Evolutionary conservation across 2,888 invertebrate genomes (phyloP), one percentile per base, ranked within the genome.

Genomic region (Lathronympha strigana): DNA sequence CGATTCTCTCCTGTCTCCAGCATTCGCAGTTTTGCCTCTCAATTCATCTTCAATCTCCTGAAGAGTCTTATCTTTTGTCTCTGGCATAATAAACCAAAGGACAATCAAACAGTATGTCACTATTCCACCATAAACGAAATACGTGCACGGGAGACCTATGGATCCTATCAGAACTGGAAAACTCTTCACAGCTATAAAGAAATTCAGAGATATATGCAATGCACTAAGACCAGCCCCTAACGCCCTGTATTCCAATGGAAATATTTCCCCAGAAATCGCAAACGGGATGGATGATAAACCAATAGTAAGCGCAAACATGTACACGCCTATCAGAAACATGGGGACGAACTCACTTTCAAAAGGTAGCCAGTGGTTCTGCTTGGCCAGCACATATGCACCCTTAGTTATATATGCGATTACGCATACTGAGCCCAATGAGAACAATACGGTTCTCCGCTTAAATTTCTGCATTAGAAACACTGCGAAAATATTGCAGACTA

Each of bases 261-360:
- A 95, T 23, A 96, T 90, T 79, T 96, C 96, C 0, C 95, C 95
- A 60, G 95, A 94, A 83, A 96, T 92, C 13, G 95, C 93, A 88
- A 95, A 96, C 0, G 96, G 95, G 68, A 96, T 84, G 0, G 95
- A 94, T 3, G 94, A 90, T 66, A 94, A 87, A 1, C 95, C 95
- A 6, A 94, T 84, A 8, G 93, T 91, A 54, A 94, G 82, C 17
- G 93, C 93, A 9, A 92, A 89, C 78, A 94, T 94, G 72, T 94
- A 94, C 0, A 88, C 68, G 64, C 94, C 81, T 68, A 94, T 83
- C 71, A 93, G 78, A 68, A 86, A 69, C 76, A 94, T 80, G 0
- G 93, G 90, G 11, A 93, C 73, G 90, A 92, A 92, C 58, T 90
- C 87, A 19, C 78, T 80, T 15, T 88, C 84, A 36, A 76, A 82